Conservation (phyloP, 2,113 vertebrate species). For the Glaucomys volans region DNA sequence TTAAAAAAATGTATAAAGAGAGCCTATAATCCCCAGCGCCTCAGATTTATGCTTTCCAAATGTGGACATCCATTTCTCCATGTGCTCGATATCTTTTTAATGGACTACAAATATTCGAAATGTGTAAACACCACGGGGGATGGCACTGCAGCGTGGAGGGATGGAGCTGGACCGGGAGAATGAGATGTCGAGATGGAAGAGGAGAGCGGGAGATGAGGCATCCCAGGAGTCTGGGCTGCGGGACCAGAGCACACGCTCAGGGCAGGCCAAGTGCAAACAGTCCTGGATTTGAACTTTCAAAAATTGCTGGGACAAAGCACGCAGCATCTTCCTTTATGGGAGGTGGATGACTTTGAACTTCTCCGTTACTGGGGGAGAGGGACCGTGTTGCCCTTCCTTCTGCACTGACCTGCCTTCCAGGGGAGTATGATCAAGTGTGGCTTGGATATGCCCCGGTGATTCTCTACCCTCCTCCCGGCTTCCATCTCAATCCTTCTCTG, state of each 20-base stretch:
- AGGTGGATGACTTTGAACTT: not conserved
- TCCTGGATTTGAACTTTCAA: constrained; percentile 36
- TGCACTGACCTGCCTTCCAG: not conserved
- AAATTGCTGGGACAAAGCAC: not conserved
- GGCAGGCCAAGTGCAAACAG: constrained; percentile 25
- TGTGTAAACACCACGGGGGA: constrained; percentile 77
- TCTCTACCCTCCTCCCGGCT: not conserved
- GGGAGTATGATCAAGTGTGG: not conserved
- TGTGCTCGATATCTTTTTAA: constrained; percentile 81
- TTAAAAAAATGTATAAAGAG: constrained; percentile 74
- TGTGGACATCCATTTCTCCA: constrained; percentile 78
- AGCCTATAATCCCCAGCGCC: constrained; percentile 74
- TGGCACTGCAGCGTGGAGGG: constrained; percentile 44
- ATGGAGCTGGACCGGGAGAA: constrained; percentile 61
- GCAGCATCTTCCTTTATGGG: not conserved
- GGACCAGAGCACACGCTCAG: not conserved
- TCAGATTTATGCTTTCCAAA: constrained; percentile 84
- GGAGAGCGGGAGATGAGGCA: constrained; percentile 18
- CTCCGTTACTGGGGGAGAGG: not conserved
- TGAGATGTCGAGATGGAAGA: constrained; percentile 31
- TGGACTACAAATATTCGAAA: constrained; percentile 81
- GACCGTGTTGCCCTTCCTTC: not conserved
- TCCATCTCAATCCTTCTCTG: not conserved
- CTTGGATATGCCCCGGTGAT: not conserved
- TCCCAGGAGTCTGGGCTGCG: constrained; percentile 22